phyloP scores from a whole-genome alignment of 2,888 invertebrate species.

The Heliconius ethilla region DNA sequence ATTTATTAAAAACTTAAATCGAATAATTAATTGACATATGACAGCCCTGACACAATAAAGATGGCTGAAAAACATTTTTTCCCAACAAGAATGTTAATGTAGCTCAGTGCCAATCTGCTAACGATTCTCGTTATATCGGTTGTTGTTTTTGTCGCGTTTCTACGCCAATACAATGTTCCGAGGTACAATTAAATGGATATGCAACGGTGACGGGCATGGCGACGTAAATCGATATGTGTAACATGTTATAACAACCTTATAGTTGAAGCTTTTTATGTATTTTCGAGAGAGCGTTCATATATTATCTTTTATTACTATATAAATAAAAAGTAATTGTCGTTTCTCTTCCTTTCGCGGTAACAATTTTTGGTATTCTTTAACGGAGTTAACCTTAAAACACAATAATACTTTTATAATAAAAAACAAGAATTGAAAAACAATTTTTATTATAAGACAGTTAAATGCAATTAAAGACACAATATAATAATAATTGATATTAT shows the following conservation, averaged over 20 bases:
- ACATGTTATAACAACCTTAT: slow-evolving; percentile 15
- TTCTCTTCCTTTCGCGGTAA: neutral
- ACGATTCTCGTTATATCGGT: slow-evolving; percentile 47
- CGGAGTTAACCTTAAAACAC: neutral
- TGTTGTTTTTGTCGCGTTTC: slow-evolving; percentile 41
- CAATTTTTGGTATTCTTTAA: neutral
- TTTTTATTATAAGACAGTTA: neutral
- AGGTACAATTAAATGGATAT: slow-evolving; percentile 38
- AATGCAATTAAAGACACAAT: neutral
- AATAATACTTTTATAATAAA: neutral
- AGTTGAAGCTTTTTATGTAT: neutral
- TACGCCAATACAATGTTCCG: slow-evolving; percentile 37
- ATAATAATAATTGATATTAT: slow-evolving; percentile 5
- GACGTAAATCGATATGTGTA: slow-evolving; percentile 28
- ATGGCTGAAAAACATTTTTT: slow-evolving; percentile 46
- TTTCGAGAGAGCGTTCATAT: neutral
- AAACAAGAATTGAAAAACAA: neutral
- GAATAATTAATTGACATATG: slow-evolving; percentile 19
- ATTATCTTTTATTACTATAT: slow-evolving; percentile 6
- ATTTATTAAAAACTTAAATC: neutral
- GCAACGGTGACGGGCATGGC: slow-evolving; percentile 35
- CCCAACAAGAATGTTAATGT: slow-evolving; percentile 50
- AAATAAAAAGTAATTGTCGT: neutral
- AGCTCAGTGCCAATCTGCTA: slow-evolving; percentile 51
- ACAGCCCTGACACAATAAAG: slow-evolving; percentile 44